Evolutionary conservation across 2,888 invertebrate genomes (phyloP).

Genomic region (Synergus gifuensis): DNA sequence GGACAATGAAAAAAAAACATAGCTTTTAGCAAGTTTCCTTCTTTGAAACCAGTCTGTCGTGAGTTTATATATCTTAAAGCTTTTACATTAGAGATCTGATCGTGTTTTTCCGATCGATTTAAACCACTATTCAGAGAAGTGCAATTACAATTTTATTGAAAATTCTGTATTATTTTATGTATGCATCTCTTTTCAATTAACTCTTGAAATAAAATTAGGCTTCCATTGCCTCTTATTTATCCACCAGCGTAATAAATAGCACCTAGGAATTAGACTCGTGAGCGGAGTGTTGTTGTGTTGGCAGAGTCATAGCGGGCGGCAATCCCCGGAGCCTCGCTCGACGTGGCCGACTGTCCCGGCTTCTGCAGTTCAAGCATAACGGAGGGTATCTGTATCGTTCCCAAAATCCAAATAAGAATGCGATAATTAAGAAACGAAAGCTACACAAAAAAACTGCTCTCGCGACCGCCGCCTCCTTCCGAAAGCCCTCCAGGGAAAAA

Average conservation of each 20-base stretch:
- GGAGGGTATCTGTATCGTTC: constrained; percentile 88
- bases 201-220: constrained; percentile 10
- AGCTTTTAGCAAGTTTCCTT: constrained; percentile 2
- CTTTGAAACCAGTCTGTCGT: neutral
- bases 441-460: constrained; percentile 45
- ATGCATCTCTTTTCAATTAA: neutral
- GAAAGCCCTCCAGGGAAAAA: constrained; percentile 39
- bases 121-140: neutral
- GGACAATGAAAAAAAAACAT: neutral
- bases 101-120: constrained; percentile 3
- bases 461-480: constrained; percentile 46
- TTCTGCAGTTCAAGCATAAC: constrained; percentile 93
- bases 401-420: constrained; percentile 63
- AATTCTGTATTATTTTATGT: neutral
- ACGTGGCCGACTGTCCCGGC: constrained; percentile 93
- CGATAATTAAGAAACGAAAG: constrained; percentile 54
- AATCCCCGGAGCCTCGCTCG: constrained; percentile 89
- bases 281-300: constrained; percentile 77
- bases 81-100: neutral
- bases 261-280: constrained; percentile 76
- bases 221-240: constrained; percentile 72
- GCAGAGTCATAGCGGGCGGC: constrained; percentile 83
- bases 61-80: constrained; percentile 18
- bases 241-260: constrained; percentile 53
- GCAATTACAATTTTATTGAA: neutral